Conservation (phyloP, 53 echinoderm and acorn worm species). For the Temnopleurus reevesii region DNA sequence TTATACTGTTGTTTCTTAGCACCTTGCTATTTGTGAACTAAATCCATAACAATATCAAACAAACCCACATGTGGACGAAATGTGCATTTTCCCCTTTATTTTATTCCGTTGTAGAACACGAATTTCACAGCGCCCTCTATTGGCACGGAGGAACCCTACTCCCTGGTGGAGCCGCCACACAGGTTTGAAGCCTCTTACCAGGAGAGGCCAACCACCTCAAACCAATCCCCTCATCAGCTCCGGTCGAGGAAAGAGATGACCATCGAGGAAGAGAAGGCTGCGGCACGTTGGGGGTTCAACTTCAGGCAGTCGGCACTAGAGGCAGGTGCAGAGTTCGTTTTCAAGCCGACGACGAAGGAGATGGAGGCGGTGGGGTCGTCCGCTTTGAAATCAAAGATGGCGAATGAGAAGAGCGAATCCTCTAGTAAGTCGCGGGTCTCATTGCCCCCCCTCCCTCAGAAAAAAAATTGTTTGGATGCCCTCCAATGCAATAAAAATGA, state of each 20-base stretch:
- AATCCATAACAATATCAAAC: background rate
- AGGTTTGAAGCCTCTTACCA: background rate
- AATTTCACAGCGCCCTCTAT: background rate
- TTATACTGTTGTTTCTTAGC: background rate
- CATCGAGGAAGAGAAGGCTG: slow-evolving; percentile 44
- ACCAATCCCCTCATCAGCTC: background rate
- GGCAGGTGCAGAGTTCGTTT: background rate
- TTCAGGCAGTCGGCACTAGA: background rate
- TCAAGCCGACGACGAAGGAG: background rate
- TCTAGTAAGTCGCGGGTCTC: slow-evolving; percentile 1
- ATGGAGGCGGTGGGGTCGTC: slow-evolving; percentile 10
- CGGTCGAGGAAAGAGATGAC: slow-evolving; percentile 11
- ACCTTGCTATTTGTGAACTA: too few relatives aligned
- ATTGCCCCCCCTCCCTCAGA: too few relatives aligned
- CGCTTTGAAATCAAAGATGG: slow-evolving; percentile 1
- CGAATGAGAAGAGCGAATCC: background rate
- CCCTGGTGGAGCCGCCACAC: background rate
- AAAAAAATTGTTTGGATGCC: too few relatives aligned
- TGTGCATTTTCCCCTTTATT: background rate
- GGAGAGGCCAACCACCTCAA: background rate
- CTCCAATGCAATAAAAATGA: too few relatives aligned
- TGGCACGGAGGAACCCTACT: slow-evolving; percentile 9
- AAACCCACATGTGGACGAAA: background rate
- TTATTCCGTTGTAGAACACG: background rate
- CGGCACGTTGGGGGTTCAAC: background rate